Base-by-base conservation (phyloP, 2,888 invertebrate species). In the Muschampia plurimacula region DNA sequence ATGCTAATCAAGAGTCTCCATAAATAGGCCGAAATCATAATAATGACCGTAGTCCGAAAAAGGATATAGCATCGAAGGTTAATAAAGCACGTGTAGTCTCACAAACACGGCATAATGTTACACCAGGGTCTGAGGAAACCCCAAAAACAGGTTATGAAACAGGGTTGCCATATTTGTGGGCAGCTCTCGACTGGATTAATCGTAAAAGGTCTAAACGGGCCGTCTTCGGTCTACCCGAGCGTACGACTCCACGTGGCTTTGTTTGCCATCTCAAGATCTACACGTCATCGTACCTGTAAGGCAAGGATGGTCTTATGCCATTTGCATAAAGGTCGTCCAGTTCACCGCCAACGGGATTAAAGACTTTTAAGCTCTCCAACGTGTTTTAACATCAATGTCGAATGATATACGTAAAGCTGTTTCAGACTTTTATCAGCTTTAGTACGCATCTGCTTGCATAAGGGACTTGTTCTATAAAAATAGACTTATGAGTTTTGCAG, bases 101-200 rank as follows among this genome's bases (percentile, higher is more conserved):
- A 86, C 87, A 89, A 88, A 83, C 80, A 80, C 77, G 82, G 83
- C 85, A 81, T 84, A 83, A 83, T 81, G 82, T 81, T 85, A 83
- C 84, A 84, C 83, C 85, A 86, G 89, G 90, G 89, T 86, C 89
- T 85, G 88, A 91, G 93, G 91, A 89, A 92, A 91, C 92, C 93
- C 93, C 93, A 89, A 93, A 94, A 93, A 93, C 93, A 92, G 93
- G 93, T 93, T 94, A 91, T 89, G 89, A 90, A 88, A 90, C 90
- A 90, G 85, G 88, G 90, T 91, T 92, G 89, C 93, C 93, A 92
- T 91, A 90, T 92, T 92, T 90, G 93, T 87, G 86, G 84, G 85
- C 86, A 83, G 84, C 84, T 85, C 87, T 87, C 86, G 89, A 90
- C 91, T 91, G 93, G 92, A 92, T 93, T 92, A 92, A 91, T 91